phyloP scores from a whole-genome alignment of 2,113 vertebrate genomes.

The Xiphophorus couchianus region DNA sequence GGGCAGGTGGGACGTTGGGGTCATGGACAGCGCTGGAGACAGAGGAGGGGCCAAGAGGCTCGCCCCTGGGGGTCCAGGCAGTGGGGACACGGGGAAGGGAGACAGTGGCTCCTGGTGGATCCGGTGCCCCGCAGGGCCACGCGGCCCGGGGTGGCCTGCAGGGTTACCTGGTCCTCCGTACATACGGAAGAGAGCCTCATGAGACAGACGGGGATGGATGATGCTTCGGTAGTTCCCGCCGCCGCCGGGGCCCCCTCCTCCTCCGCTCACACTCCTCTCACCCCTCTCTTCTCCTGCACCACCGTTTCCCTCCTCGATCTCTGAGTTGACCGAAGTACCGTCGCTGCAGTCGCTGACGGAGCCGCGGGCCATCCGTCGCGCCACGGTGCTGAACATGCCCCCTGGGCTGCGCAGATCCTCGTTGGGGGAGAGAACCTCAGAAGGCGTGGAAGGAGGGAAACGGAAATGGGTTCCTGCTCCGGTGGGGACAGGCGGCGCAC shows the following conservation, averaged over 20 bases:
- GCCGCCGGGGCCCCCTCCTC: conserved; percentile 62
- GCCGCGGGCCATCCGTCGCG: conserved; percentile 85
- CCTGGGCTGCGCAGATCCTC: conserved; percentile 89
- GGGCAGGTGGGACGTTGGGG: conserved; percentile 86
- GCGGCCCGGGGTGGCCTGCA: conserved; percentile 68
- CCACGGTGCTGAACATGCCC: conserved; percentile 82
- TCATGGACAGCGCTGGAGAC: conserved; percentile 89
- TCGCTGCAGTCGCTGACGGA: conserved; percentile 92
- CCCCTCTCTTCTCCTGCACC: conserved; percentile 76
- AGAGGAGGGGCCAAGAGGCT: conserved; percentile 85
- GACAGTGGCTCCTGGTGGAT: conserved; percentile 88
- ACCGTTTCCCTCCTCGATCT: conserved; percentile 86
- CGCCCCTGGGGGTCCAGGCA: conserved; percentile 82
- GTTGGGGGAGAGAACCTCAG: conserved; percentile 87
- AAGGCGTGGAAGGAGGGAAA: conserved; percentile 89
- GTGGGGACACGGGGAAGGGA: conserved; percentile 88
- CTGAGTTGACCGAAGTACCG: conserved; percentile 88
- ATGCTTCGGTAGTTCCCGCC: conserved; percentile 81
- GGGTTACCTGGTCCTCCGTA: conserved; percentile 81
- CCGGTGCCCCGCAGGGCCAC: conserved; percentile 77
- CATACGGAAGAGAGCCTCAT: conserved; percentile 85
- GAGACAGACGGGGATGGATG: conserved; percentile 84
- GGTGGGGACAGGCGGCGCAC: conserved; percentile 89
- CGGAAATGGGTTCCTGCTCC: conserved; percentile 86
- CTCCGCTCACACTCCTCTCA: conserved; percentile 63